Evolutionary conservation across 2,797 vertebrate genomes (phyloP), one percentile per base, ranked within the genome.

Genomic region (Scolopax bukidnonensis): DNA sequence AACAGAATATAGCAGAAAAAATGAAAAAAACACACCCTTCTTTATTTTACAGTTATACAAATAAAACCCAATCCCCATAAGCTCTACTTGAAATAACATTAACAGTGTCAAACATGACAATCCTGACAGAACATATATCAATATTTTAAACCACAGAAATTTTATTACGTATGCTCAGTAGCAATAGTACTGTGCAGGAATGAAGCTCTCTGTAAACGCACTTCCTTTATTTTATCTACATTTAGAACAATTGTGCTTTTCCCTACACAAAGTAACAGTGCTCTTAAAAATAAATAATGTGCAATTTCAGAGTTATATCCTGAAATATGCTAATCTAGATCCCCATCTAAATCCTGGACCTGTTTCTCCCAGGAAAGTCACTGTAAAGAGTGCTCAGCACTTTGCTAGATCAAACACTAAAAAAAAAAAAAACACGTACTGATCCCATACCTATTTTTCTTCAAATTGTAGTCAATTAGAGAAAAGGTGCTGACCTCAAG

Each of bases 11-110:
- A 95, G 54, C 80, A 76, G 93, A 90, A 93, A 92, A 69, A 71
- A 69, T 36, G 45, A 70, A 94, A 94, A 96, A 18, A 60, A 15
- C 5, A 20, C 10, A 20, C 14, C 28, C 1, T 32, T 56, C 81
- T 98, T 98, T 98, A 98, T 98, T 98, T 98, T 98, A 98, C 96
- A 98, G 79, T 97, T 97, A 89, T 97, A 98, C 97, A 97, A 97
- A 97, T 97, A 97, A 96, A 97, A 98, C 98, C 93, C 92, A 98
- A 97, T 98, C 98, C 95, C 93, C 95, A 96, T 97, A 97, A 97
- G 61, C 87, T 95, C 65, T 96, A 97, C 96, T 97, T 84, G 97
- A 96, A 97, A 97, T 95, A 84, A 97, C 93, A 97, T 91, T 95
- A 96, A 97, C 95, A 96, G 54, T 91, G 83, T 97, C 95, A 95